Conservation (phyloP, 2,888 invertebrate species). For the Drosophila lutescens region DNA sequence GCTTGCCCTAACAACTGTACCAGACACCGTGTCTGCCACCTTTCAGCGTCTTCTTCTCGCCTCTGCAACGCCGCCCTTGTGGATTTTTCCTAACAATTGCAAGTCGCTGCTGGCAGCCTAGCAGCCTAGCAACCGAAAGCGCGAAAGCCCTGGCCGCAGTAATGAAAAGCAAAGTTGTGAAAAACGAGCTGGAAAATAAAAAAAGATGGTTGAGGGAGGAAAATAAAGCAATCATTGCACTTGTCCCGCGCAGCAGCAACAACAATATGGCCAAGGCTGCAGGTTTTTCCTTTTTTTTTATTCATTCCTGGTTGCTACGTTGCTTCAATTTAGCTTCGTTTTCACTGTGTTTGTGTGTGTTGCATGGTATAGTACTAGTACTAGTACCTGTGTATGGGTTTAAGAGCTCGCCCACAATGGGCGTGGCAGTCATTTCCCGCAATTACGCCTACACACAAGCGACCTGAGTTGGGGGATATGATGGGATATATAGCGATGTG, state of each 20-base stretch:
- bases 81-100: slow-evolving; percentile 43
- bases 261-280: slow-evolving; percentile 42
- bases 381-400: slow-evolving; percentile 31
- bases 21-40: slow-evolving; percentile 46
- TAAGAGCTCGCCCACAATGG: slow-evolving; percentile 66
- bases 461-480: slow-evolving; percentile 15
- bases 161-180: slow-evolving; percentile 63
- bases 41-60: slow-evolving; percentile 28
- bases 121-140: slow-evolving; percentile 42
- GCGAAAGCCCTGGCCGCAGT: slow-evolving; percentile 37
- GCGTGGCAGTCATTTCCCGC: slow-evolving; percentile 80
- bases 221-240: slow-evolving; percentile 72
- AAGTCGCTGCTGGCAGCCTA: slow-evolving; percentile 35
- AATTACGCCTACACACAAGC: slow-evolving; percentile 68
- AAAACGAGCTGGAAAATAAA: slow-evolving; percentile 26
- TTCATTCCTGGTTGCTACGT: slow-evolving; percentile 64
- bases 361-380: slow-evolving; percentile 14
- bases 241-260: slow-evolving; percentile 46
- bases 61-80: slow-evolving; percentile 30
- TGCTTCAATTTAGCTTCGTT: slow-evolving; percentile 46
- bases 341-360: slow-evolving; percentile 33
- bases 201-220: slow-evolving; percentile 10
- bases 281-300: slow-evolving; percentile 44
- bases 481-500: slow-evolving; percentile 7
- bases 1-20: slow-evolving; percentile 36